These are phyloP conservation scores for Zhuqinia jingwanae DNA, from an alignment of 2,888 invertebrate species.

Conservation along the genomic window DNA sequence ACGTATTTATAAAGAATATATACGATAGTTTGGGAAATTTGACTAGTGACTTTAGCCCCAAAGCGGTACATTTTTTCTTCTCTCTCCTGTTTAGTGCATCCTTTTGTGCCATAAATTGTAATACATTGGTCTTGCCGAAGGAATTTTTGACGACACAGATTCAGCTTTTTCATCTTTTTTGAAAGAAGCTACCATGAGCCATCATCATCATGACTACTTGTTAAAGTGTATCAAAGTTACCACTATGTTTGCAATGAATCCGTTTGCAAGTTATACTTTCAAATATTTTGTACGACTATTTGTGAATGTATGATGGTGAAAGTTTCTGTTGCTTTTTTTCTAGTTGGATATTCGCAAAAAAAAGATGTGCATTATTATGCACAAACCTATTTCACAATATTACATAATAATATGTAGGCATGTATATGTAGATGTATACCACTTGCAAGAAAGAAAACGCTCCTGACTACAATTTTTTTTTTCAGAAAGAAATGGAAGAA, in stretches of 20 bases:
- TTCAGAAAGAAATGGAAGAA: neutral
- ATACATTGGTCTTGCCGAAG: constrained; percentile 30
- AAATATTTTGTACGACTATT: neutral
- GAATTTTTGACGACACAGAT: constrained; percentile 24
- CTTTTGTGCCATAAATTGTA: constrained; percentile 28
- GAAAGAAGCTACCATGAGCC: constrained; percentile 12
- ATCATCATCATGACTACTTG: neutral
- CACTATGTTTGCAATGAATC: neutral
- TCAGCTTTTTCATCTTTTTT: constrained; percentile 21
- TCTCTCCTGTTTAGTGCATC: neutral
- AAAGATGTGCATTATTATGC: too few relatives aligned
- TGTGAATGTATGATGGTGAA: too few relatives aligned
- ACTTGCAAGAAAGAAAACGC: neutral
- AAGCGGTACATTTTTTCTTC: neutral
- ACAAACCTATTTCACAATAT: too few relatives aligned
- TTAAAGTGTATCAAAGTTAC: neutral
- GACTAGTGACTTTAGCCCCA: neutral
- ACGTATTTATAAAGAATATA: neutral
- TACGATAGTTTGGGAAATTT: neutral
- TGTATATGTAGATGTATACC: too few relatives aligned
- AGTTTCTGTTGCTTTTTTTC: too few relatives aligned
- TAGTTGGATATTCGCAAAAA: too few relatives aligned
- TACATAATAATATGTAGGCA: too few relatives aligned
- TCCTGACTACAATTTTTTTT: neutral
- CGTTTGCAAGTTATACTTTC: neutral